phyloP scores from a whole-genome alignment of 92 coral and sea anemone genomes.

The Zoanthus gigantus region DNA sequence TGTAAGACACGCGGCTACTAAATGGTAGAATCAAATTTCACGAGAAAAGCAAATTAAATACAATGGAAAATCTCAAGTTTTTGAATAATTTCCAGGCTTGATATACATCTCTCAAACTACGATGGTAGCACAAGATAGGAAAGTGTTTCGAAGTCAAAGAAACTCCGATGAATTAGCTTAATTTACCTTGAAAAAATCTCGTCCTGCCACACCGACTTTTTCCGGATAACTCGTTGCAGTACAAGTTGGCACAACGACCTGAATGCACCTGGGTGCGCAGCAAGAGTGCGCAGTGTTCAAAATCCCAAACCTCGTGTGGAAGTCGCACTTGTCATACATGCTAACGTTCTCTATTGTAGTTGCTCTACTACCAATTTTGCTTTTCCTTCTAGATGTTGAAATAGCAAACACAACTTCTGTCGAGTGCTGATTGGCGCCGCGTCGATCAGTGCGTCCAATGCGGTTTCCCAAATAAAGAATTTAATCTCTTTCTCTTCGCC shows the following conservation, averaged over 20 bases:
- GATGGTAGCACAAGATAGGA: neutral
- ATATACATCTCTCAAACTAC: neutral
- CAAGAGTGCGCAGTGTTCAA: conserved; percentile 4
- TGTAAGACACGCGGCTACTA: conserved; percentile 11
- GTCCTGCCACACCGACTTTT: conserved; percentile 9
- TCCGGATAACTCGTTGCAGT: conserved; percentile 16
- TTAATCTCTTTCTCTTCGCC: neutral
- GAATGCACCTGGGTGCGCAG: neutral
- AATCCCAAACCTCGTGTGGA: conserved; percentile 11
- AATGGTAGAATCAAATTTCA: conserved; percentile 4
- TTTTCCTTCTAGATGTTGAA: neutral
- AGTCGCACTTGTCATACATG: conserved; percentile 13
- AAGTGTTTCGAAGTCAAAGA: conserved; percentile 11
- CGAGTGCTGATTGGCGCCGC: conserved; percentile 9
- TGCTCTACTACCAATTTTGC: neutral
- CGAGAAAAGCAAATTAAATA: conserved; percentile 7
- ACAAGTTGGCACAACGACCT: conserved; percentile 11
- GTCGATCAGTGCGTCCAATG: neutral
- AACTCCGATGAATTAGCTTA: neutral
- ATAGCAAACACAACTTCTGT: neutral
- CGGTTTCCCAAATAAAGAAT: neutral
- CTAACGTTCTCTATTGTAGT: conserved; percentile 14
- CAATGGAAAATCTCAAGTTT: neutral
- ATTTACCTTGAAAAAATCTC: conserved; percentile 5
- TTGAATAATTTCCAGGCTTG: conserved; percentile 3